These are phyloP conservation scores for Cheumatopsyche charites DNA, from an alignment of 1,140 invertebrate genomes.

Conservation along the genomic window DNA sequence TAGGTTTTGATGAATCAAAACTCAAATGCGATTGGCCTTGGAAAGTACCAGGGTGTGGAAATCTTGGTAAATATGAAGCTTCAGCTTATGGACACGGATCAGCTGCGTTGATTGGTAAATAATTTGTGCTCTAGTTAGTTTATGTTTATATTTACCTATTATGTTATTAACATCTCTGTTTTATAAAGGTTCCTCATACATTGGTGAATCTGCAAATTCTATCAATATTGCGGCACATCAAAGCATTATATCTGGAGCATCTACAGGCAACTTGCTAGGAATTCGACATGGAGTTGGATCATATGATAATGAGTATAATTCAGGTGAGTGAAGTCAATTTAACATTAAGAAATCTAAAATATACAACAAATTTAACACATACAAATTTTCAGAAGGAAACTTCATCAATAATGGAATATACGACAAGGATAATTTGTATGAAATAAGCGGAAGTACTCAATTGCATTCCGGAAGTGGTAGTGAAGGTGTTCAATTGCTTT, in stretches of 20 bases:
- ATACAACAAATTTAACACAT: not conserved
- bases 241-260: conserved; percentile 57
- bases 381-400: not conserved
- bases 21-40: conserved; percentile 84
- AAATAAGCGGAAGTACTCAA: not conserved
- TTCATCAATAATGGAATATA: not conserved
- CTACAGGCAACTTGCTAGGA: conserved; percentile 57
- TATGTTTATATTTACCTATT: not conserved
- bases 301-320: conserved; percentile 50
- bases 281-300: conserved; percentile 56
- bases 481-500: conserved; percentile 5
- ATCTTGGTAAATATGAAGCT: conserved; percentile 58
- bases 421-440: not conserved
- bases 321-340: no score
- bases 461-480: not conserved
- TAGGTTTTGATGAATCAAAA: conserved; percentile 77
- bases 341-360: no score
- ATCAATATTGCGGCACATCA: conserved; percentile 60
- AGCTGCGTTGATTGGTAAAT: conserved; percentile 55
- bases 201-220: conserved; percentile 58
- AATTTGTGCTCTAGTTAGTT: not conserved
- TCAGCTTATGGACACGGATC: conserved; percentile 56
- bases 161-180: not conserved
- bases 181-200: conserved; percentile 54
- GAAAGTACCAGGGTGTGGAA: conserved; percentile 72